Evolutionary conservation across 92 coral and sea anemone genomes (phyloP), one percentile per base, ranked within the genome.

Genomic region (Palythoa grandiflora): DNA sequence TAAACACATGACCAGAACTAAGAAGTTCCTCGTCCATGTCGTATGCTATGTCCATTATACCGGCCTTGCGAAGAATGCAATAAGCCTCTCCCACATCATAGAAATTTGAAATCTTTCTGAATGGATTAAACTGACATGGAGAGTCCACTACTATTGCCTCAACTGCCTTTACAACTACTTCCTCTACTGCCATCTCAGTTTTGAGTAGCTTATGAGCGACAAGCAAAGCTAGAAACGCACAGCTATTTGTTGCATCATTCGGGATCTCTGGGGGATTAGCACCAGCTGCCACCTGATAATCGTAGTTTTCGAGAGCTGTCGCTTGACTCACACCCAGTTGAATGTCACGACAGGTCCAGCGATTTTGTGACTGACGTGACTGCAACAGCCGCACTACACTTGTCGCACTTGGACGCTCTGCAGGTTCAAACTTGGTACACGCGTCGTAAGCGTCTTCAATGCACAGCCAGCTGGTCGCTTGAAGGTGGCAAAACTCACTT

Each of bases 41-140:
- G 68, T 81, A 60, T 63, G 75, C 80, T 71, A 78, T 75, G 68
- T 83, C 84, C 5, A 91, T 71, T 51, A 81, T 76, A 54, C 83
- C 86, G 37, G 51, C 66, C 54, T 86, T 47, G 77, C 79, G 12
- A 75, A 91, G 52, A 70, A 90, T 48, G 39, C 39, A 50, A 80
- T 86, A 90, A 60, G 93, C 90, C 88, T 90, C 93, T 71, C 68
- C 73, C 36, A 63, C 84, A 36, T 90, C 90, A 79, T 90, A 78
- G 44, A 77, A 78, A 15, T 52, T 60, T 63, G 80, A 40, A 70
- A 66, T 51, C 44, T 90, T 71, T 9, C 87, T 77, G 55, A 85
- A 37, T 37, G 87, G 75, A 77, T 90, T 90, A 83, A 90, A 87
- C 77, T 48, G 65, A 10, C 73, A 53, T 35, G 93, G 90, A 71